Evolutionary conservation across 1,140 invertebrate species (phyloP).

Genomic region (Danaus plexippus): DNA sequence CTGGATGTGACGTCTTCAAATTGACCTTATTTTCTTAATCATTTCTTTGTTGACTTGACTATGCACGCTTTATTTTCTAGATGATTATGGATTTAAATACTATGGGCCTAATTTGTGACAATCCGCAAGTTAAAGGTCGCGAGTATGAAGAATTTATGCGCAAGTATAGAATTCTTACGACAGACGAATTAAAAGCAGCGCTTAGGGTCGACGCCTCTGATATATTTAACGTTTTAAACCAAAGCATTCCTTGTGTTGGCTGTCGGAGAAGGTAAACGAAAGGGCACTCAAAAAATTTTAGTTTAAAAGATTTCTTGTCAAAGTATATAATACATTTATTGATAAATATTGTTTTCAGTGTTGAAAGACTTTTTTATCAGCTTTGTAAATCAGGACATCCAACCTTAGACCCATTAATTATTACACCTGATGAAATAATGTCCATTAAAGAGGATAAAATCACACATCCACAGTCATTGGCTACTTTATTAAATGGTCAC

Average conservation of each 20-base stretch:
- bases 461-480: conserved; percentile 82
- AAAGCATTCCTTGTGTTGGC: conserved; percentile 93
- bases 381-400: conserved; percentile 85
- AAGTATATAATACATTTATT: too few relatives aligned
- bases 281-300: neutral
- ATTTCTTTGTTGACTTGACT: conserved; percentile 49
- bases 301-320: neutral
- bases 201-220: conserved; percentile 88
- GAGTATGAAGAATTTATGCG: conserved; percentile 87
- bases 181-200: conserved; percentile 83
- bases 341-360: conserved; percentile 72
- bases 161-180: conserved; percentile 84
- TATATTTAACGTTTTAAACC: conserved; percentile 86
- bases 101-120: conserved; percentile 85
- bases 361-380: conserved; percentile 88
- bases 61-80: conserved; percentile 68
- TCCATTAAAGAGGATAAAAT: conserved; percentile 85
- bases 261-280: conserved; percentile 85
- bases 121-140: conserved; percentile 81
- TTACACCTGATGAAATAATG: conserved; percentile 80
- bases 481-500: conserved; percentile 88
- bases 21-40: conserved; percentile 61
- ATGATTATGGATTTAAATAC: conserved; percentile 93
- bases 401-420: conserved; percentile 84
- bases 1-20: conserved; percentile 36